Evolutionary conservation across 2,797 vertebrate genomes (phyloP).

Genomic region (Falco cherrug): DNA sequence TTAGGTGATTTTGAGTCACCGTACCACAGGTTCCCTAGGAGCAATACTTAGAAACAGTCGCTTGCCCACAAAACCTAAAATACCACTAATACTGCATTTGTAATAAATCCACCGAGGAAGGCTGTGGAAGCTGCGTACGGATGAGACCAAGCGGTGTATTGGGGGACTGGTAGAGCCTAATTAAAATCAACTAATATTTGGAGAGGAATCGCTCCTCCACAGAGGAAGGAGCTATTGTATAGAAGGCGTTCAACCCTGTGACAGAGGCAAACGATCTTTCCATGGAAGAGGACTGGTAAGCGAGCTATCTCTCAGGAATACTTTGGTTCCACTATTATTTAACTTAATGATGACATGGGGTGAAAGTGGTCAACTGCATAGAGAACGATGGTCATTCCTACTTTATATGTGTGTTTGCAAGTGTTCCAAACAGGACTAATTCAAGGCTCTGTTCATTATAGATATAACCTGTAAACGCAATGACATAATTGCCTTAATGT

Average conservation of each 20-base stretch:
- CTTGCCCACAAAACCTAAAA: background rate
- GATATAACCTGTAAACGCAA: background rate
- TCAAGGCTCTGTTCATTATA: background rate
- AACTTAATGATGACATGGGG: background rate
- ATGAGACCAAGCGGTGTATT: background rate
- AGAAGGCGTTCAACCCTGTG: background rate
- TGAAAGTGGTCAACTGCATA: background rate
- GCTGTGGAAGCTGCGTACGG: background rate
- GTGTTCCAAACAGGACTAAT: background rate
- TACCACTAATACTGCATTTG: background rate
- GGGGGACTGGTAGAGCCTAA: background rate
- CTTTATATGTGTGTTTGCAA: background rate
- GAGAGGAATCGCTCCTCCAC: background rate
- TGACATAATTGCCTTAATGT: background rate
- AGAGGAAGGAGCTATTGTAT: background rate
- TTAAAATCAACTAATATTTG: constrained; percentile 22
- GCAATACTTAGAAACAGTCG: background rate
- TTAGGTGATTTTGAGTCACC: background rate
- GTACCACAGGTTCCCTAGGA: constrained; percentile 1
- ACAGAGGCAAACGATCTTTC: background rate
- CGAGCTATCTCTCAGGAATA: background rate
- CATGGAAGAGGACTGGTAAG: background rate
- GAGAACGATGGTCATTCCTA: background rate
- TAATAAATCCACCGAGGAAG: constrained; percentile 1
- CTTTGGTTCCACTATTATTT: background rate